phyloP scores from a whole-genome alignment of 2,888 invertebrate species.

The Chalcosyrphus nemorum region DNA sequence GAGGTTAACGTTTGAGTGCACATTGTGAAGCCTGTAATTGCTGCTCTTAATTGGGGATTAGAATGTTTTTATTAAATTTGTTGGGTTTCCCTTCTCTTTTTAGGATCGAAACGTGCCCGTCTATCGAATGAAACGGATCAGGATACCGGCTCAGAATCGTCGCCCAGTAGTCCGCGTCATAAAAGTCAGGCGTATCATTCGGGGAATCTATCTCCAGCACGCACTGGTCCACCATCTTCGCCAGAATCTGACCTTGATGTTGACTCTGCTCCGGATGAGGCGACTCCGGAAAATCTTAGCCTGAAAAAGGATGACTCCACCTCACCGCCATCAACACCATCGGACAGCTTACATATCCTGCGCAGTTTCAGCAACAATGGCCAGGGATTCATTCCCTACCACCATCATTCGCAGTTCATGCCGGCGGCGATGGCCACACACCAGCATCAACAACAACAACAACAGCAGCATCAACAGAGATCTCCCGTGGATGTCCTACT shows the following conservation, averaged over 20 bases:
- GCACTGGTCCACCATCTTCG: conserved; percentile 82
- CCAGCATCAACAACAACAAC: conserved; percentile 75
- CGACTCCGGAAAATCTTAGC: conserved; percentile 91
- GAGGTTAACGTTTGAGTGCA: conserved; percentile 38
- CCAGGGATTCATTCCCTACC: conserved; percentile 83
- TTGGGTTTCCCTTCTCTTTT: conserved; percentile 24
- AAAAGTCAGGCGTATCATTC: conserved; percentile 78
- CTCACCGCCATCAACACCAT: conserved; percentile 81
- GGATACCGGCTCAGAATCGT: conserved; percentile 82
- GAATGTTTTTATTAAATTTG: conserved; percentile 47
- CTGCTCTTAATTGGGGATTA: conserved; percentile 64
- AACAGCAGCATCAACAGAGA: conserved; percentile 83
- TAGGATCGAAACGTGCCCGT: conserved; percentile 81
- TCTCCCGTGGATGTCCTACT: conserved; percentile 94
- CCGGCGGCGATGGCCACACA: conserved; percentile 77
- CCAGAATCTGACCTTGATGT: conserved; percentile 82
- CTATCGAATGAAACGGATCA: conserved; percentile 82
- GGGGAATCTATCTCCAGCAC: conserved; percentile 80
- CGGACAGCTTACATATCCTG: conserved; percentile 79
- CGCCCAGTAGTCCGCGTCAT: conserved; percentile 81
- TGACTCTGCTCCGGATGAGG: conserved; percentile 82
- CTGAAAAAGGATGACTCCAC: conserved; percentile 86
- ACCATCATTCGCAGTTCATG: conserved; percentile 80
- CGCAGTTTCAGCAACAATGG: conserved; percentile 78
- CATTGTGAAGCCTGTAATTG: conserved; percentile 34